Evolutionary conservation across 1,140 invertebrate genomes (phyloP).

Genomic region (Drosophila pandora): DNA sequence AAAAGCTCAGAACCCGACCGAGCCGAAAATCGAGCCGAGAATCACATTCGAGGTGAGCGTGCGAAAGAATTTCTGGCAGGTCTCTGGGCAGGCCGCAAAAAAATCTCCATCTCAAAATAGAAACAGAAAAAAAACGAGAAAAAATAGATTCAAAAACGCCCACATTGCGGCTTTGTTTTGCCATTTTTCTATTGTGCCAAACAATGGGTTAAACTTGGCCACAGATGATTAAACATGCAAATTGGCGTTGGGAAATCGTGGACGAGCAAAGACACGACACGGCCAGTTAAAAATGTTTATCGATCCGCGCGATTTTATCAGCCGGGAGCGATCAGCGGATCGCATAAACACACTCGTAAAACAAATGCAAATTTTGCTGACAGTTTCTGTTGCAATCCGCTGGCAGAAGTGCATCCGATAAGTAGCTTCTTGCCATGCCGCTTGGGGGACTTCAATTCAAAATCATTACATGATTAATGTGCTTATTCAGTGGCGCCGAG

Average conservation of each 20-base stretch:
- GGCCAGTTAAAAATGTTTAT: slow-evolving; percentile 70
- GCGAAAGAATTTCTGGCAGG: slow-evolving; percentile 61
- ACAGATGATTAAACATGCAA: slow-evolving; percentile 79
- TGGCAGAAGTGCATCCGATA: background rate
- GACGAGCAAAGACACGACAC: slow-evolving; percentile 64
- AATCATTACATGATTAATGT: background rate
- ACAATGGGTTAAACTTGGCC: slow-evolving; percentile 69
- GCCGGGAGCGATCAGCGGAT: slow-evolving; percentile 42
- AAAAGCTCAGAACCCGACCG: slow-evolving; percentile 3
- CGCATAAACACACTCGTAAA: slow-evolving; percentile 44
- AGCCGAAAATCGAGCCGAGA: slow-evolving; percentile 11
- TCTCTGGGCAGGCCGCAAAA: background rate
- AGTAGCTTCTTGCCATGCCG: background rate
- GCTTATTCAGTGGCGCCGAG: slow-evolving; percentile 26
- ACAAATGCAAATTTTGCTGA: slow-evolving; percentile 43
- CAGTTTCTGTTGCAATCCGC: slow-evolving; percentile 59
- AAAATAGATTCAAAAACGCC: slow-evolving; percentile 31
- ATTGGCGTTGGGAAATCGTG: slow-evolving; percentile 73
- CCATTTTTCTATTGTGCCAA: slow-evolving; percentile 40
- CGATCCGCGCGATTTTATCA: slow-evolving; percentile 69
- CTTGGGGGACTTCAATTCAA: no score
- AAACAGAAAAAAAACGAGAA: slow-evolving; percentile 13
- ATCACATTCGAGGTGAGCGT: slow-evolving; percentile 25
- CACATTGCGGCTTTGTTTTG: slow-evolving; percentile 44
- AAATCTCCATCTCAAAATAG: slow-evolving; percentile 35